phyloP scores from a whole-genome alignment of 2,797 vertebrate species.

The Artibeus jamaicensis region DNA sequence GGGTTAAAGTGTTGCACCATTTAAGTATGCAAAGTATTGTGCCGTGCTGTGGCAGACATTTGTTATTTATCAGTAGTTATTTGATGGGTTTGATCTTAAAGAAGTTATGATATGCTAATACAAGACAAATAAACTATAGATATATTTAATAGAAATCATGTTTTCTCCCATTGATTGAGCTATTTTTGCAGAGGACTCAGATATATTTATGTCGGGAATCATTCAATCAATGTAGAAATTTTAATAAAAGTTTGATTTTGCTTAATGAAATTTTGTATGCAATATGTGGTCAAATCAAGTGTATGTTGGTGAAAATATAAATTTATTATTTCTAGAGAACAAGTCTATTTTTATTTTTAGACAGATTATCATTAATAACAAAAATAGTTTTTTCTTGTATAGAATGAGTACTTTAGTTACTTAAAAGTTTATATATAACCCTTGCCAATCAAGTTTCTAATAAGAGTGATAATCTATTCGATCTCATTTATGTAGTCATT shows the following conservation, averaged over 20 bases:
- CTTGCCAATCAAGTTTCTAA: neutral
- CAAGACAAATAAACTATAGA: constrained; percentile 28
- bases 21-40: constrained; percentile 26
- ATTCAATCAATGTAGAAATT: neutral
- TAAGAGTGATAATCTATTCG: neutral
- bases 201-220: neutral
- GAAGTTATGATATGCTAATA: constrained; percentile 3
- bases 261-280: neutral
- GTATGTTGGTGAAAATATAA: neutral
- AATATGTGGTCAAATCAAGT: neutral
- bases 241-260: constrained; percentile 29
- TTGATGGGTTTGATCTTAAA: constrained; percentile 12
- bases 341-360: neutral
- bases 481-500: neutral
- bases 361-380: constrained; percentile 22
- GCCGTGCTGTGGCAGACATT: constrained; percentile 18
- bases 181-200: neutral
- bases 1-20: neutral
- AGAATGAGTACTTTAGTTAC: neutral
- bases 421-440: neutral
- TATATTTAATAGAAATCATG: neutral
- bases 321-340: neutral
- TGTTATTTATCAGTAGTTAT: constrained; percentile 45
- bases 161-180: neutral
- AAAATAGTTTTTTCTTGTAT: constrained; percentile 9